These are phyloP conservation scores for Phaonia tiefii DNA, from an alignment of 2,888 invertebrate species.

Conservation along the genomic window DNA sequence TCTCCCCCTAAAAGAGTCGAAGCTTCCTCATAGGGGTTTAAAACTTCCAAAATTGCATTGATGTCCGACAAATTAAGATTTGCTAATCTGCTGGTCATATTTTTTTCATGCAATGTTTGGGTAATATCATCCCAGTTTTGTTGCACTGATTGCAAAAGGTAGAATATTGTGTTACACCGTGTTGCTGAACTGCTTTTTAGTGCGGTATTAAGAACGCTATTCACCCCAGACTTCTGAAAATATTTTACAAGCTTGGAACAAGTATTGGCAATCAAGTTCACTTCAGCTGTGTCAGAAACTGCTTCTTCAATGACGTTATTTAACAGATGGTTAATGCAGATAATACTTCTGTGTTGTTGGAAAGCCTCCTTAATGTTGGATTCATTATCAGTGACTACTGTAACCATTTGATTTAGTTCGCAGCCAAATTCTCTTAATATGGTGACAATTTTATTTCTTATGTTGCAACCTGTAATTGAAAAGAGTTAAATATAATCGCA, in stretches of 20 bases:
- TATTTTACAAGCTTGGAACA: conserved; percentile 11
- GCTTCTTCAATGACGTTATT: too few species aligned
- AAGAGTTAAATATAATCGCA: too few species aligned
- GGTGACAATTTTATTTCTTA: too few species aligned
- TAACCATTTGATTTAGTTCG: too few species aligned
- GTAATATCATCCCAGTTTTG: conserved; percentile 1
- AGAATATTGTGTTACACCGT: conserved; percentile 8
- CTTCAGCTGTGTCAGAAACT: background rate
- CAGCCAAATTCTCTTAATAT: too few species aligned
- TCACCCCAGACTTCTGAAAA: background rate
- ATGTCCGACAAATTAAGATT: too few species aligned
- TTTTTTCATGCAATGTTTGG: background rate
- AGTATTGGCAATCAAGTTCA: too few species aligned
- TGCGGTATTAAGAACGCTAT: background rate
- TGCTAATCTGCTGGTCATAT: too few species aligned
- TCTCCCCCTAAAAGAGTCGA: conserved; percentile 13
- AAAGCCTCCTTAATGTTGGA: background rate
- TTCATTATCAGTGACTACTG: too few species aligned
- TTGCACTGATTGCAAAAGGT: background rate
- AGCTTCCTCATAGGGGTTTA: too few species aligned
- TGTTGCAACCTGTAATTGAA: too few species aligned
- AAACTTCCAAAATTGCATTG: too few species aligned
- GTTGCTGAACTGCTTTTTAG: conserved; percentile 16
- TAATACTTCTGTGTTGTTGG: background rate
- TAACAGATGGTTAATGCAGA: background rate